These are phyloP conservation scores for Drosophila ohnishii DNA, from an alignment of 1,140 invertebrate genomes.

Conservation along the genomic window DNA sequence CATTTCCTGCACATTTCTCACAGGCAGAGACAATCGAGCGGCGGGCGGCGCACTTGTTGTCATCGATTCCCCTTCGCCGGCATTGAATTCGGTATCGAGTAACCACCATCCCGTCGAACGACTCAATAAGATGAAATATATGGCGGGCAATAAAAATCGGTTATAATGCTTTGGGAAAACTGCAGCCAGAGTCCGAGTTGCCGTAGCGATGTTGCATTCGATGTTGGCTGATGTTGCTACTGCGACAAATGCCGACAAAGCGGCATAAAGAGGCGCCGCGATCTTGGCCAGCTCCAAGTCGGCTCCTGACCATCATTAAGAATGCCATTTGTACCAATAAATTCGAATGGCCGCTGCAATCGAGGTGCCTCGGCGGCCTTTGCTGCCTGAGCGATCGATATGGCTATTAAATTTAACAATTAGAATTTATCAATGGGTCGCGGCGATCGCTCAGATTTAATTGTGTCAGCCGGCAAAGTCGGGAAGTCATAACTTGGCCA, in stretches of 20 bases:
- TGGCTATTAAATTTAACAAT: slow-evolving; percentile 83
- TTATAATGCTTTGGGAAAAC: slow-evolving; percentile 79
- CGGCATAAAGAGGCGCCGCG: slow-evolving; percentile 66
- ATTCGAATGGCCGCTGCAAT: slow-evolving; percentile 64
- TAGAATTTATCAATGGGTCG: slow-evolving; percentile 80
- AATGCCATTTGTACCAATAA: slow-evolving; percentile 81
- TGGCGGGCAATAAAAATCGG: slow-evolving; percentile 81
- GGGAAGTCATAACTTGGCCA: slow-evolving; percentile 69
- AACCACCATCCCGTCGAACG: slow-evolving; percentile 47
- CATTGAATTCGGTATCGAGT: slow-evolving; percentile 2
- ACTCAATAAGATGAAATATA: slow-evolving; percentile 83
- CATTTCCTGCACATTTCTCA: slow-evolving; percentile 38
- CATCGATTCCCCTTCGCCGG: slow-evolving; percentile 28
- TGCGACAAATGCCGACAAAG: slow-evolving; percentile 79
- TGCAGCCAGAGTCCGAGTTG: slow-evolving; percentile 24
- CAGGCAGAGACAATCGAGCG: slow-evolving; percentile 36
- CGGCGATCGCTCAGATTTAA: slow-evolving; percentile 57
- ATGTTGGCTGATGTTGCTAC: slow-evolving; percentile 31
- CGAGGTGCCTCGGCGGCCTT: slow-evolving; percentile 25
- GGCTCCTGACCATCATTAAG: slow-evolving; percentile 73
- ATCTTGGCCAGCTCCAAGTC: slow-evolving; percentile 12
- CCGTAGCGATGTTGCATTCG: slow-evolving; percentile 9
- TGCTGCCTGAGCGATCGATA: slow-evolving; percentile 68
- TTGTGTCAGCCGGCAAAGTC: slow-evolving; percentile 67
- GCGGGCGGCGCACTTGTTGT: slow-evolving; percentile 42